Evolutionary conservation across 2,113 vertebrate genomes (phyloP).

Genomic region (Chelonoidis abingdonii): DNA sequence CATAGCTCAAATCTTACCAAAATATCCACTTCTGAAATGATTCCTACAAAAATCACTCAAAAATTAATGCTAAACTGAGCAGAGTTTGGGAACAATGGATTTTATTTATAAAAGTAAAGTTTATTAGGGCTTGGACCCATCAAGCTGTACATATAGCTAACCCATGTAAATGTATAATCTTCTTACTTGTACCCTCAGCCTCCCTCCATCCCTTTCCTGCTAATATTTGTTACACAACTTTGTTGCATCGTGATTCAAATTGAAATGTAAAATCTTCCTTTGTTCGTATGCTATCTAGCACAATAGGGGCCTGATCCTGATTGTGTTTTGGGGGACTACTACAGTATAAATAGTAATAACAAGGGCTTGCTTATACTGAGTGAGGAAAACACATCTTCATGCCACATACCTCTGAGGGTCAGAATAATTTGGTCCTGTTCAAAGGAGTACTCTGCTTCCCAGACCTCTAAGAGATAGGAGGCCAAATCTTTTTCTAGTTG

Average conservation of each 20-base stretch:
- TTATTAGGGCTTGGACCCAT: not conserved
- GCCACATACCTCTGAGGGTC: not conserved
- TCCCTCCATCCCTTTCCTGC: not conserved
- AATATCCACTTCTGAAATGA: not conserved
- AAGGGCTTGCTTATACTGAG: not conserved
- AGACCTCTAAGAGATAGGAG: not conserved
- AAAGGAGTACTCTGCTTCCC: not conserved
- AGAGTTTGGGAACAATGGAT: too few species aligned
- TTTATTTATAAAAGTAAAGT: not conserved
- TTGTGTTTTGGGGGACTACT: not conserved
- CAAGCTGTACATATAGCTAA: not conserved
- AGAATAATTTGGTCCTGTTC: not conserved
- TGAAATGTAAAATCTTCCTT: not conserved
- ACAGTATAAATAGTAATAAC: too few species aligned
- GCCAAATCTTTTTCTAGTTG: not conserved
- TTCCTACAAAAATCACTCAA: not conserved
- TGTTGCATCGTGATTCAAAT: not conserved
- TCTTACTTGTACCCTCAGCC: not conserved
- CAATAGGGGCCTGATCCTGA: not conserved
- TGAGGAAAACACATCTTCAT: not conserved
- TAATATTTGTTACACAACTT: not conserved
- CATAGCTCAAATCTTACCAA: too few species aligned
- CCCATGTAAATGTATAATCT: not conserved
- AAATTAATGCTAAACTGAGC: not conserved
- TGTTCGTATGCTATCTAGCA: not conserved